Percentiles rank a stretch among this genome's conserved stretches.
Conservation (phyloP, 2,797 vertebrate genomes). For the Amazonetta brasiliensis region DNA sequence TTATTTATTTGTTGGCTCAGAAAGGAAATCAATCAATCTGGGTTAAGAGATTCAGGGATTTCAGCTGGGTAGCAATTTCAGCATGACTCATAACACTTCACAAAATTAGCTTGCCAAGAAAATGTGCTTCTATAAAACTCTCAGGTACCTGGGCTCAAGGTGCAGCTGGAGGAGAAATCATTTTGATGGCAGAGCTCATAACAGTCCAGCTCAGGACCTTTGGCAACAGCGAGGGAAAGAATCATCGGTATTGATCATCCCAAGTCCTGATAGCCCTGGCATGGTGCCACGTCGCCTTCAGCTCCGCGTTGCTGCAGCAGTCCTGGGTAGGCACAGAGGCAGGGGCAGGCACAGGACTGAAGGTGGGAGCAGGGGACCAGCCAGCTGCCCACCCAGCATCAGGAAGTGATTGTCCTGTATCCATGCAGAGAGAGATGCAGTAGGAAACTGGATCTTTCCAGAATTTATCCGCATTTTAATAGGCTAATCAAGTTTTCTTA, state of each 20-base stretch:
- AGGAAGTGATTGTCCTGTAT: not conserved
- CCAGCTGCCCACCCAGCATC: not conserved
- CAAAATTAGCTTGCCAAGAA: slow-evolving; percentile 26
- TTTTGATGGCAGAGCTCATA: not conserved
- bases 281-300: not conserved
- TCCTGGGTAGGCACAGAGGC: not conserved
- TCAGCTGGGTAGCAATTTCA: slow-evolving; percentile 29
- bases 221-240: not conserved
- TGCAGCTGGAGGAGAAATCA: slow-evolving; percentile 19
- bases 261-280: not conserved
- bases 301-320: not conserved
- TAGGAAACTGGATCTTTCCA: not conserved
- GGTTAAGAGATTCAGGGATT: not conserved
- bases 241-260: not conserved
- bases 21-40: slow-evolving; percentile 1
- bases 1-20: not conserved
- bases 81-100: slow-evolving; percentile 31
- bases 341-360: not conserved
- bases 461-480: slow-evolving; percentile 8
- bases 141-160: not conserved
- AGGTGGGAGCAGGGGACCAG: not conserved
- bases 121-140: not conserved
- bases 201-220: not conserved
- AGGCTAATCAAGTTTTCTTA: not conserved
- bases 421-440: not conserved